Evolutionary conservation across 1,140 invertebrate genomes (phyloP).

Genomic region (Rhopalosiphum maidis): DNA sequence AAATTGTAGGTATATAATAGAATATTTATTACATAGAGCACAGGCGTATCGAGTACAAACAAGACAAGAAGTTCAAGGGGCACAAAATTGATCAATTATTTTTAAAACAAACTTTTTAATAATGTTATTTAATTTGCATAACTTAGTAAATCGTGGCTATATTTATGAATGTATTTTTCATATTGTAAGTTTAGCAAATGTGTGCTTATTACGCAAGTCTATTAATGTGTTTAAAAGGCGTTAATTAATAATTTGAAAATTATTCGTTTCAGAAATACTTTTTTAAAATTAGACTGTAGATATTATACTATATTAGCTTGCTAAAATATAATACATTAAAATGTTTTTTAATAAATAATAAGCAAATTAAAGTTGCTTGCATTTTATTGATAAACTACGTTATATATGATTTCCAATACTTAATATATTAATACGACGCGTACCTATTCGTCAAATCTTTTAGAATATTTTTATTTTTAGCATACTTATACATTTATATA

Average conservation of each 20-base stretch:
- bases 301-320: not conserved
- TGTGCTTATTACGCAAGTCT: not conserved
- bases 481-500: not conserved
- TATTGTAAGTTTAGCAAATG: not conserved
- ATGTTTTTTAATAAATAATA: not conserved
- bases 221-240: not conserved
- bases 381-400: not conserved
- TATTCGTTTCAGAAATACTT: not conserved
- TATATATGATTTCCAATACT: not conserved
- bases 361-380: not conserved
- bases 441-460: not conserved
- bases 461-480: not conserved
- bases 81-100: constrained; percentile 18
- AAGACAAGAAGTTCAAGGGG: not conserved
- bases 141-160: not conserved
- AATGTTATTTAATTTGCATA: not conserved
- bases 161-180: not conserved
- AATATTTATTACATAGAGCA: not conserved
- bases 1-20: not conserved
- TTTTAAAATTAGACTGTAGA: not conserved
- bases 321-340: not conserved
- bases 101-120: not conserved
- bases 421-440: not conserved
- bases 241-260: not conserved
- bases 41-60: not conserved